These are phyloP conservation scores for Columbina picui DNA, from an alignment of 2,113 vertebrate genomes.

Conservation along the genomic window DNA sequence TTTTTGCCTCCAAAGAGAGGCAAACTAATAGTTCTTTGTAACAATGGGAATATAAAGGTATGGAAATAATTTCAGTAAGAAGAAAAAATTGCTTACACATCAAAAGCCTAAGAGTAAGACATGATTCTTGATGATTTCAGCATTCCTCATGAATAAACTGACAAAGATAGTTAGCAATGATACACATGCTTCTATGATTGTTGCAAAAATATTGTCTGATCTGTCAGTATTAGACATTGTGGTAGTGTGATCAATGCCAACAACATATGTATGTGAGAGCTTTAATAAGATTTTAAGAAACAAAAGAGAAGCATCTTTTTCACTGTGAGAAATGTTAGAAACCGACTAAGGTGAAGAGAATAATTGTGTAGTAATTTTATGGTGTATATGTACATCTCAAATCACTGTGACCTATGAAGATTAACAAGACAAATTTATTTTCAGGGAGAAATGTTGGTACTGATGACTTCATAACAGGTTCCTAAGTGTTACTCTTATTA, in stretches of 20 bases:
- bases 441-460: not conserved
- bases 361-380: not conserved
- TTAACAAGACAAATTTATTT: not conserved
- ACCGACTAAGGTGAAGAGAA: not conserved
- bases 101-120: slow-evolving; percentile 33
- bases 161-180: not conserved
- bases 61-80: slow-evolving; percentile 14
- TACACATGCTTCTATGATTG: slow-evolving; percentile 25
- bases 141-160: not conserved
- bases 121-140: slow-evolving; percentile 1
- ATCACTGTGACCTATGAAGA: not conserved
- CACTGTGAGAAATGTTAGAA: not conserved
- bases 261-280: not conserved
- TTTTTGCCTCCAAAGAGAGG: not conserved
- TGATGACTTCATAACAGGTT: not conserved
- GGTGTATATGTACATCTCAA: not conserved
- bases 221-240: slow-evolving; percentile 6
- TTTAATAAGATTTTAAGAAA: slow-evolving; percentile 23
- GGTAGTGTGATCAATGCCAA: slow-evolving; percentile 35
- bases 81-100: slow-evolving; percentile 41
- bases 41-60: not conserved
- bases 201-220: slow-evolving; percentile 12
- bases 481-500: not conserved
- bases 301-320: not conserved
- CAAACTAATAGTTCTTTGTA: not conserved